These are phyloP conservation scores for Clarias magur DNA, from an alignment of 2,113 vertebrate genomes.

Conservation along the genomic window DNA sequence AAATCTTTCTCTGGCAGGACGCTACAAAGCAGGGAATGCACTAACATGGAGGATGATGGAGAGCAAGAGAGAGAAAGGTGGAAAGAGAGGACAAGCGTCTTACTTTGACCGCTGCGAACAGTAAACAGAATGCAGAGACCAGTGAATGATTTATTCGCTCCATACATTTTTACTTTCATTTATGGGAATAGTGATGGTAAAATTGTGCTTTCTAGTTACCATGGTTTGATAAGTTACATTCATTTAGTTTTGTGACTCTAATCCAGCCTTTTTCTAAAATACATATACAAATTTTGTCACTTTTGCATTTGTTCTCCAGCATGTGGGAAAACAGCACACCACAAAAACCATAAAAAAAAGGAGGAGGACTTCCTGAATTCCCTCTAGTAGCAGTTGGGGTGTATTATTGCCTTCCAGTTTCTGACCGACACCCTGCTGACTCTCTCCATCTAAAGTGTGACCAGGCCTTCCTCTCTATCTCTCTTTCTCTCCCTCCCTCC, in stretches of 20 bases:
- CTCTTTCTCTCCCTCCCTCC: conserved; percentile 1
- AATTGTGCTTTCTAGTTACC: not conserved
- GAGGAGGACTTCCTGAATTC: not conserved
- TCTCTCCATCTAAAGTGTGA: not conserved
- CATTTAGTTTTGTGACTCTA: not conserved
- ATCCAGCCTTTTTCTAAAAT: not conserved
- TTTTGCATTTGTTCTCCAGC: not conserved
- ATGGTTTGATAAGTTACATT: not conserved
- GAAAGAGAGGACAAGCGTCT: conserved; percentile 34
- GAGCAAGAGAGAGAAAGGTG: conserved; percentile 34
- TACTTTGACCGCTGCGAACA: not conserved
- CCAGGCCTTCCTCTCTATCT: not conserved
- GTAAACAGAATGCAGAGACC: not conserved
- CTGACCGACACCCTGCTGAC: conserved; percentile 16
- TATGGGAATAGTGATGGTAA: not conserved
- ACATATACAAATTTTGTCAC: not conserved
- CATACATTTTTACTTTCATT: not conserved
- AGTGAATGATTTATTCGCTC: conserved; percentile 17
- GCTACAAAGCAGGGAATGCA: conserved; percentile 45
- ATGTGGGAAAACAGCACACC: not conserved
- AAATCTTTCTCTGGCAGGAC: conserved; percentile 49
- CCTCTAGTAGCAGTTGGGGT: not conserved
- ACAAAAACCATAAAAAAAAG: not conserved
- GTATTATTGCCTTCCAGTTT: conserved; percentile 22
- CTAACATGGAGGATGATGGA: conserved; percentile 42